These are phyloP conservation scores for Paguma larvata DNA, from an alignment of 2,797 vertebrate species.

Conservation along the genomic window DNA sequence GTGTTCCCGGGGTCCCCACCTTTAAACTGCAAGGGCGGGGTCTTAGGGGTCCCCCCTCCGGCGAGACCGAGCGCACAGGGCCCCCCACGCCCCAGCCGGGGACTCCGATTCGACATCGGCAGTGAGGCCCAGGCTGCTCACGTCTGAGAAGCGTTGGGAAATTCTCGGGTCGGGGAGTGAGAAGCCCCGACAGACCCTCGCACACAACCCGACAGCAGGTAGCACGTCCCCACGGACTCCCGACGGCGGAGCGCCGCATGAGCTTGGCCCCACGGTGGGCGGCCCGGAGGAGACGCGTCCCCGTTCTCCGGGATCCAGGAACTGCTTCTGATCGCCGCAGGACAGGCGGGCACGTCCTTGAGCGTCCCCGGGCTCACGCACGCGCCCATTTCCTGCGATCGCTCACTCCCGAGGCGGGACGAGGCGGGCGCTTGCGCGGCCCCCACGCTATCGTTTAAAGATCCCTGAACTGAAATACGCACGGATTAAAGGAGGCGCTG, in stretches of 20 bases:
- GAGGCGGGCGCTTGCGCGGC: no score
- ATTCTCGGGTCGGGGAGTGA: background rate
- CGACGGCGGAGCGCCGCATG: background rate
- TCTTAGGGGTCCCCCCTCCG: background rate
- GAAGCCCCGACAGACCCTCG: background rate
- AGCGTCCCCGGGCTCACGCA: background rate
- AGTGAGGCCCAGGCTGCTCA: rapidly evolving
- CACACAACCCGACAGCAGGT: background rate
- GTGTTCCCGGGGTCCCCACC: background rate
- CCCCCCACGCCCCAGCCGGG: background rate
- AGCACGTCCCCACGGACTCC: background rate
- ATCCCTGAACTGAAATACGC: background rate
- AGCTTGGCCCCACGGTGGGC: background rate
- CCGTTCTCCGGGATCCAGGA: background rate
- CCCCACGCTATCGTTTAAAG: background rate
- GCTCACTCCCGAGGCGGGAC: background rate
- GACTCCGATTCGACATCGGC: background rate
- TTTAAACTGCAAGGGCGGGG: background rate
- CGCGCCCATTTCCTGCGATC: background rate
- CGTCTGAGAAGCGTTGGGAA: background rate
- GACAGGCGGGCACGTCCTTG: background rate
- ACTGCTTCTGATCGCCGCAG: background rate
- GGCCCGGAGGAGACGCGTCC: background rate
- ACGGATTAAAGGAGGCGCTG: background rate
- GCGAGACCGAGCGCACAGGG: background rate